Base-by-base conservation (phyloP, 1,140 invertebrate species). In the Drosophila eugracilis region DNA sequence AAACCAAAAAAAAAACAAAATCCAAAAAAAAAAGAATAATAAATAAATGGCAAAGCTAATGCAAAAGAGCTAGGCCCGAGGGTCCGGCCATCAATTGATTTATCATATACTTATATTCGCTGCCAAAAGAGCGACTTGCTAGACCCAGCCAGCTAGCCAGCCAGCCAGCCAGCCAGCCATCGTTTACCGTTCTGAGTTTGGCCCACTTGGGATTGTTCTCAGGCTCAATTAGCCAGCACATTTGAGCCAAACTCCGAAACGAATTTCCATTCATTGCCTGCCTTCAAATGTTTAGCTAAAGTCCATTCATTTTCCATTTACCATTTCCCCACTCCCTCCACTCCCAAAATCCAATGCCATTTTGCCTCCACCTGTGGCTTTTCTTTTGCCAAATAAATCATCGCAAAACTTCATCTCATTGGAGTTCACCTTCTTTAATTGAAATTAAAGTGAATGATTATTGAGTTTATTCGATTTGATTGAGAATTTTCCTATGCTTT, bases 11-110 rank as follows among this genome's bases (percentile, higher is more conserved):
- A 36, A 39, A 37, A 7, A 41, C 17, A 26, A 19, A 45, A 39
- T 1, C 7, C 2, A 15, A n/a, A n/a, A n/a, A 32, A 5, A 22
- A 42, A 42, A 21, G n/a, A n/a, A n/a, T n/a, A n/a, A n/a, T n/a
- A n/a, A n/a, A n/a, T n/a, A n/a, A 42, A 22, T 10, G 21, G 12
- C 9, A 34, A 34, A 22, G 22, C 55, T 6, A 37, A 59, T 39
- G 28, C 37, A 21, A 67, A 53, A 42, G 21, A 54, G 28, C 17
- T 15, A 24, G 45, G 37, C 63, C 63, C 30, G 63, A 67, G 63
- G 63, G 63, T 53, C 62, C 36, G 60, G 36, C 45, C 45, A 50
- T 41, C 63, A 67, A 67, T 67, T 67, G 63, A 67, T 67, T 67
- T 67, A 67, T 67, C 60, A 67, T 53, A 67, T 67, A 67, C 34